These are phyloP conservation scores for Orgyia antiqua DNA, from an alignment of 2,888 invertebrate genomes.

Conservation along the genomic window DNA sequence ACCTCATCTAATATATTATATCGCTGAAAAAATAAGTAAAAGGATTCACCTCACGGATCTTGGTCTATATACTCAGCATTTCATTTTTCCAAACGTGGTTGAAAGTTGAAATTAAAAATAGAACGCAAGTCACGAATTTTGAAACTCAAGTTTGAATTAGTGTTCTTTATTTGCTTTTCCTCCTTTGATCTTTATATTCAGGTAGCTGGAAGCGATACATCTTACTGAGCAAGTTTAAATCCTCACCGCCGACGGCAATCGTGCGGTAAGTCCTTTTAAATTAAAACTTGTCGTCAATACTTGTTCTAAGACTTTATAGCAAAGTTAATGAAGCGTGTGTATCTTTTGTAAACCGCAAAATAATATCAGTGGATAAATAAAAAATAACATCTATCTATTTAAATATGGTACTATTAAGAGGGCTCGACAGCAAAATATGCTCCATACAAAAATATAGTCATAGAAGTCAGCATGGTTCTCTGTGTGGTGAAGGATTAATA, in stretches of 20 bases:
- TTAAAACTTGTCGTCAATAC: conserved; percentile 34
- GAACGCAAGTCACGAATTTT: conserved; percentile 10
- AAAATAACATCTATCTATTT: too few relatives aligned
- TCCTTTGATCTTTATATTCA: conserved; percentile 34
- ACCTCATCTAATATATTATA: too few relatives aligned
- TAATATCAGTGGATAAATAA: background rate
- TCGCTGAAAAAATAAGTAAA: too few relatives aligned
- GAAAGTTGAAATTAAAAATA: conserved; percentile 29
- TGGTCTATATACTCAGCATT: too few relatives aligned
- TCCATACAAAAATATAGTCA: too few relatives aligned
- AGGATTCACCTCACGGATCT: too few relatives aligned
- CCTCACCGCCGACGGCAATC: conserved; percentile 48
- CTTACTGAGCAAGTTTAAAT: conserved; percentile 49
- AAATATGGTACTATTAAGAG: too few relatives aligned
- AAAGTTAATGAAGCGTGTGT: conserved; percentile 24
- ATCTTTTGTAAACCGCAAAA: conserved; percentile 20
- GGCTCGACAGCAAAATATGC: too few relatives aligned
- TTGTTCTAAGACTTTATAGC: conserved; percentile 21
- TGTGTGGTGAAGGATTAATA: too few relatives aligned
- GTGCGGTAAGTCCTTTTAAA: conserved; percentile 49
- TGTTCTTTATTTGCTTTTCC: conserved; percentile 31
- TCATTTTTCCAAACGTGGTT: too few relatives aligned
- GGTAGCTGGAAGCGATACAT: conserved; percentile 39
- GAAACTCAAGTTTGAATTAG: conserved; percentile 14
- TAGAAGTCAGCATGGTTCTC: too few relatives aligned